These are phyloP conservation scores for Orthosia incerta DNA, from an alignment of 2,888 invertebrate species.

Conservation along the genomic window DNA sequence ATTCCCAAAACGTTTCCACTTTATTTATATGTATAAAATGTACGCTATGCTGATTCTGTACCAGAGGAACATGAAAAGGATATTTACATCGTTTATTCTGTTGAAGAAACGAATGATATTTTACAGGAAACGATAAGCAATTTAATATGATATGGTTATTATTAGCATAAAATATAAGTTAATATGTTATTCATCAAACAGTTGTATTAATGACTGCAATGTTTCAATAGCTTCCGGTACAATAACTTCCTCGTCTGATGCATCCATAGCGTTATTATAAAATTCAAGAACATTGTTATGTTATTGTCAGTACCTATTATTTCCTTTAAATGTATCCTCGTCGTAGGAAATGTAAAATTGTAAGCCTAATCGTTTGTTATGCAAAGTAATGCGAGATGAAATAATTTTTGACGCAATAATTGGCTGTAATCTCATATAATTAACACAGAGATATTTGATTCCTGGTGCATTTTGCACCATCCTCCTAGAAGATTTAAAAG, in stretches of 20 bases:
- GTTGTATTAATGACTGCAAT: background rate
- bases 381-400: background rate
- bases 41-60: too few species aligned
- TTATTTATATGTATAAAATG: too few species aligned
- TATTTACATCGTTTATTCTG: too few species aligned
- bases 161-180: background rate
- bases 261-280: too few species aligned
- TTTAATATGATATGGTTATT: background rate
- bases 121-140: background rate
- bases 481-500: too few species aligned
- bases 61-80: too few species aligned
- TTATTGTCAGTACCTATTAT: background rate
- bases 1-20: too few species aligned
- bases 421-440: background rate
- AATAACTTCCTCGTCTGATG: too few species aligned
- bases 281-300: background rate
- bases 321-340: background rate
- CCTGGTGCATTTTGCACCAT: background rate
- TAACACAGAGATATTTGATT: background rate
- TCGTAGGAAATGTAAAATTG: background rate
- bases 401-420: background rate
- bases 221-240: slow-evolving; percentile 2
- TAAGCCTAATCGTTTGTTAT: background rate
- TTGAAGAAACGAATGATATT: background rate
- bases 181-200: background rate